Base-by-base conservation (phyloP, 2,888 invertebrate genomes). In the Phorcus lineatus region DNA sequence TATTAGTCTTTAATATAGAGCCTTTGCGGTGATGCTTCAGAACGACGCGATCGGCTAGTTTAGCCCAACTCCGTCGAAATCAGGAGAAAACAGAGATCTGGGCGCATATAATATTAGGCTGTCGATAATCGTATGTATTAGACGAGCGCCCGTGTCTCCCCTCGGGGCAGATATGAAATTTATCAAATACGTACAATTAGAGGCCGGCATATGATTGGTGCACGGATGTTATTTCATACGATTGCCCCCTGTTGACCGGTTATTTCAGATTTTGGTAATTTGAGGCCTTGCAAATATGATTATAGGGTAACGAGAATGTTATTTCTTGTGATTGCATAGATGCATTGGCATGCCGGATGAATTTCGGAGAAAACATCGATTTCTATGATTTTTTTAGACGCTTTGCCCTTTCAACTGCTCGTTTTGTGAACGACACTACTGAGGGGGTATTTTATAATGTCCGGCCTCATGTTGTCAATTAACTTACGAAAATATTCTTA, bases 171-270 rank as follows among this genome's bases (percentile, higher is more conserved):
- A 70, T 70, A 70, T 70, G 70, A 70, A 70, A 70, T 70, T 70
- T 70, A 70, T 70, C 70, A 70, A 70, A 70, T 70, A 70, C 70
- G 36, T 70, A 70, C 70, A 70, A 70, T 70, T 70, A 70, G 70
- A 36, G 19, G 17, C 31, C 31, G 70, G 70, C 28, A 70, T 70
- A 70, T 70, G 70, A 70, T 70, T 70, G 70, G 70, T 9, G 31
- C 70, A 16, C 70, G 70, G 70, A 70, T 70, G 70, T 70, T 70
- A 36, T 70, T 70, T 70, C 70, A 70, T 70, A 36, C 70, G 40
- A 70, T 70, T 70, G 70, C 40, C 36, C 31, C 70, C 40, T 36
- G 36, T 70, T 70, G 70, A 70, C 70, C 70, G 40, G 31, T 36
- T 16, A 70, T 70, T 70, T 70, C 70, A 36, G 70, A 70, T 70